These are phyloP conservation scores for Drosophila rufa DNA, from an alignment of 1,140 invertebrate genomes.

Conservation along the genomic window DNA sequence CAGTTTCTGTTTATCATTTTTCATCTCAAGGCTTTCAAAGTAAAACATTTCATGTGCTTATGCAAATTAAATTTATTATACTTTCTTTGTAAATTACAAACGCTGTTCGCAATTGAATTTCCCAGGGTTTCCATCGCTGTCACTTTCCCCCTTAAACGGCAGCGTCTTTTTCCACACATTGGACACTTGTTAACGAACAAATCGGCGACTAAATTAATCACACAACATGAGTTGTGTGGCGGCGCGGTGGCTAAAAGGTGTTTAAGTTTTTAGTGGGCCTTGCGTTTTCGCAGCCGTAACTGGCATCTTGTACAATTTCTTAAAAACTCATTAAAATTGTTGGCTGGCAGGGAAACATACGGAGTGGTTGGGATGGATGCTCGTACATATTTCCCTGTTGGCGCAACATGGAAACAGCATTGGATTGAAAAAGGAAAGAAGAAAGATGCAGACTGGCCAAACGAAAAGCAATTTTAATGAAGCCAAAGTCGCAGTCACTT, in stretches of 20 bases:
- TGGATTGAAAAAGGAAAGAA: constrained; percentile 48
- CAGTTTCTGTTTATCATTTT: not conserved
- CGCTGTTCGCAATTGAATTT: constrained; percentile 34
- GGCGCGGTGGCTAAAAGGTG: constrained; percentile 34
- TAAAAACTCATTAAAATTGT: constrained; percentile 78
- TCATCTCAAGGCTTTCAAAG: not conserved
- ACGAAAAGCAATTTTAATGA: constrained; percentile 80
- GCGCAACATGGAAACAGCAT: constrained; percentile 44
- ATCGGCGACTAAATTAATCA: constrained; percentile 63
- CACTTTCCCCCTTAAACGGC: constrained; percentile 37
- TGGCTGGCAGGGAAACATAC: constrained; percentile 43
- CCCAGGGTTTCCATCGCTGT: constrained; percentile 53
- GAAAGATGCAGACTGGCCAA: constrained; percentile 62
- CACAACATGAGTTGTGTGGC: constrained; percentile 59
- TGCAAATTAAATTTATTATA: constrained; percentile 11
- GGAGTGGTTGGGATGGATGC: not conserved
- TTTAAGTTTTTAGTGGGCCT: constrained; percentile 29
- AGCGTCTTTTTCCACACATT: constrained; percentile 42
- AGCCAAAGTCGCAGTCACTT: constrained; percentile 63
- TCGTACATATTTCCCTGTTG: constrained; percentile 43
- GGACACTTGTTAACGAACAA: constrained; percentile 59
- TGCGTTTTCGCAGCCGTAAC: constrained; percentile 50
- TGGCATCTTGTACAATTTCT: constrained; percentile 72
- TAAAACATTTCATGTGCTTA: not conserved
- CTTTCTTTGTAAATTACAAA: constrained; percentile 6